Base-by-base conservation (phyloP, 2,888 invertebrate genomes). In the Meteorus colon region DNA sequence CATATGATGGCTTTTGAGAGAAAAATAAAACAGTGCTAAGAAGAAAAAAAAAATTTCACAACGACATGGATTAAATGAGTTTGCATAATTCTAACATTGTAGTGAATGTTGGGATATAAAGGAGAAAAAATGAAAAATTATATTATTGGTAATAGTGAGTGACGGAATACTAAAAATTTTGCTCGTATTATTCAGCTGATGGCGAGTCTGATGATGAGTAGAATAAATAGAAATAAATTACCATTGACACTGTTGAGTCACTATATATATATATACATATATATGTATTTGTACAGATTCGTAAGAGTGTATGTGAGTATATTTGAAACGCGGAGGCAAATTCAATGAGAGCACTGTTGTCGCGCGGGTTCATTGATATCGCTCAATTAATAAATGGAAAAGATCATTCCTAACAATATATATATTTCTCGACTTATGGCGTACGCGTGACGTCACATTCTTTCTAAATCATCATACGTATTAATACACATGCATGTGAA, bases 341-440 rank as follows among this genome's bases (percentile, higher is more conserved):
- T 86, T 89, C 88, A 89, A 89, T 89, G 87, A 84, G 83, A 80
- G 82, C 85, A 85, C 87, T 89, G 89, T 89, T 86, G 82, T 82
- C 83, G 83, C 84, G 82, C 83, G 85, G 84, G 88, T 88, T 87
- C 87, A 88, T 87, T 88, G 87, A 87, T 88, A 87, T 88, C 84
- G 84, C 85, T 86, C 86, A 85, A 89, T 87, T 88, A 86, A 86
- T 87, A 86, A 86, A 87, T 88, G 85, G 85, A 34, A 71, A 72
- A 88, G 88, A 88, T 87, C 88, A 85, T 84, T 85, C 76, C 37
- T 78, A 74, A 66, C 75, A 77, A 76, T 77, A 41, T 41, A 41
- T 41, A 6, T 34, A 41, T 78, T 79, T 67, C 73, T 68, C 66
- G 73, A 45, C 83, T 82, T 82, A 85, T 83, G 74, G 29, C n/a